phyloP scores from a whole-genome alignment of 2,888 invertebrate species.

The Heliothis peltigera region DNA sequence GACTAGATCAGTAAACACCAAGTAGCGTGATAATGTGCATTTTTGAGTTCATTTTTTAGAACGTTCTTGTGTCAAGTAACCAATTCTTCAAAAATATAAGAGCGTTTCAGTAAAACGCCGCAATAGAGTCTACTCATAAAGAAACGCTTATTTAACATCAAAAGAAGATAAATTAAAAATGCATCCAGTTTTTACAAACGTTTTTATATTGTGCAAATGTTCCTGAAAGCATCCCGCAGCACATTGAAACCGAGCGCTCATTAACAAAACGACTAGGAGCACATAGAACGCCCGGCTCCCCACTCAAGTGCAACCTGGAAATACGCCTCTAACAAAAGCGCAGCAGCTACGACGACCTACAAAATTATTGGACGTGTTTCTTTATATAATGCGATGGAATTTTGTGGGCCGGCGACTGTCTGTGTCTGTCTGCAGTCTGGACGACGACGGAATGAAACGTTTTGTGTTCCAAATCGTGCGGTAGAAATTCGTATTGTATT shows the following conservation, averaged over 20 bases:
- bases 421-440: conserved; percentile 47
- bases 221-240: conserved; percentile 56
- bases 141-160: conserved; percentile 49
- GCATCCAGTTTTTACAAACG: conserved; percentile 55
- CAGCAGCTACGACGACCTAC: conserved; percentile 56
- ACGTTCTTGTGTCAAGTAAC: no score
- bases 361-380: conserved; percentile 58
- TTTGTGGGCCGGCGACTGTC: conserved; percentile 42
- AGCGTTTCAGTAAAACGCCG: conserved; percentile 7
- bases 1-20: not conserved
- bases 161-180: conserved; percentile 54
- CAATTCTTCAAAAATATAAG: conserved; percentile 7
- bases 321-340: conserved; percentile 60
- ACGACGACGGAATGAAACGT: conserved; percentile 48
- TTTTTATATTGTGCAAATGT: conserved; percentile 62
- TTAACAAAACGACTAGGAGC: conserved; percentile 67
- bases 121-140: conserved; percentile 33
- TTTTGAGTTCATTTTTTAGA: not conserved
- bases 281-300: conserved; percentile 45
- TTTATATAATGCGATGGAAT: conserved; percentile 46
- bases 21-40: not conserved
- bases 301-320: conserved; percentile 57
- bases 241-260: conserved; percentile 64
- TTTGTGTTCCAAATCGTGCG: conserved; percentile 32
- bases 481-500: conserved; percentile 19